phyloP scores from a whole-genome alignment of 1,140 invertebrate genomes.

The Cydia pomonella region DNA sequence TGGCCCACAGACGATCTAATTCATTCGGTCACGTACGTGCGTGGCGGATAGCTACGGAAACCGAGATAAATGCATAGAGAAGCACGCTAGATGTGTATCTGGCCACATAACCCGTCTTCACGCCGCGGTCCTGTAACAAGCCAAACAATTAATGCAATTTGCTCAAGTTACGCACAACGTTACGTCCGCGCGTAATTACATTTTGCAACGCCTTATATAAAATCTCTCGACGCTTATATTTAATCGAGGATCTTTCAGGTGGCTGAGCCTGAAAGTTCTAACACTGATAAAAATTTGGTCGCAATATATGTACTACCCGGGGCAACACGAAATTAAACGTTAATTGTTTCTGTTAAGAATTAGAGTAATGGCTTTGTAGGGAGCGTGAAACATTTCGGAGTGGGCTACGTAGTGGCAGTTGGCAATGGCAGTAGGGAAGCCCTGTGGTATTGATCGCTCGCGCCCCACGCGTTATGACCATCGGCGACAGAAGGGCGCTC shows the following conservation, averaged over 20 bases:
- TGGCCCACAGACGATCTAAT: conserved; percentile 37
- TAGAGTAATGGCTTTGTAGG: conserved; percentile 40
- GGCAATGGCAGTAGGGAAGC: conserved; percentile 56
- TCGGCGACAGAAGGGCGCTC: conserved; percentile 68
- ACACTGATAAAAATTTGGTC: not conserved
- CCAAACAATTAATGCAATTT: conserved; percentile 27
- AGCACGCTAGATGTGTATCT: not conserved
- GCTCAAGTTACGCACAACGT: conserved; percentile 19
- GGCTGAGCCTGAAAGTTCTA: not conserved
- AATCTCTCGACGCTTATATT: conserved; percentile 15
- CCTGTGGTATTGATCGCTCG: conserved; percentile 69
- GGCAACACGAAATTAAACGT: conserved; percentile 15
- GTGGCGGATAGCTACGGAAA: conserved; percentile 32
- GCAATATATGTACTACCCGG: not conserved
- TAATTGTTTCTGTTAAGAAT: conserved; percentile 34
- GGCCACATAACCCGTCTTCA: conserved; percentile 21
- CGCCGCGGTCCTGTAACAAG: conserved; percentile 4
- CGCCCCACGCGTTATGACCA: conserved; percentile 67
- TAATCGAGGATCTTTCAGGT: conserved; percentile 13
- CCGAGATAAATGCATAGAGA: conserved; percentile 22
- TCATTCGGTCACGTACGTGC: conserved; percentile 45
- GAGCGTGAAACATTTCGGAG: conserved; percentile 49
- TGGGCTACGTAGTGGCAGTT: conserved; percentile 44
- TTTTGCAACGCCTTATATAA: conserved; percentile 16
- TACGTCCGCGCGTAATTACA: conserved; percentile 19